These are phyloP conservation scores for Ectemnius cavifrons DNA, from an alignment of 2,888 invertebrate species.

Conservation along the genomic window DNA sequence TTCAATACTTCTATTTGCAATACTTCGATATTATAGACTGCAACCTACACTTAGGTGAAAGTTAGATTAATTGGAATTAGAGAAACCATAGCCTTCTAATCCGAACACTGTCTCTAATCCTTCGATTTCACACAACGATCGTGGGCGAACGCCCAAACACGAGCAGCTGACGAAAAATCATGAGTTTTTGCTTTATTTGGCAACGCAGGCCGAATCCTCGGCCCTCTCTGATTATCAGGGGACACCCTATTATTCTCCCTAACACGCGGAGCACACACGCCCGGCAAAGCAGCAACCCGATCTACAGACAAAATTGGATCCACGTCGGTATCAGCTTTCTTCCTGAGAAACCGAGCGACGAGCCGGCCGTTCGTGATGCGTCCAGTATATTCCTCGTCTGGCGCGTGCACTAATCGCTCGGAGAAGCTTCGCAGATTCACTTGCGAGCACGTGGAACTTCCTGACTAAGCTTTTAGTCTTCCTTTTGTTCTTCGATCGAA, in stretches of 20 bases:
- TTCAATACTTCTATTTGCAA: too few species aligned
- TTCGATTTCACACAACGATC: too few species aligned
- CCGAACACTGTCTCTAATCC: too few species aligned
- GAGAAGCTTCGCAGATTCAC: slow-evolving; percentile 44
- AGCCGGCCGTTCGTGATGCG: slow-evolving; percentile 33
- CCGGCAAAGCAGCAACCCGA: slow-evolving; percentile 50
- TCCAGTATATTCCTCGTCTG: slow-evolving; percentile 25
- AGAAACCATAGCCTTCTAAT: too few species aligned
- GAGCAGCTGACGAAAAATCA: too few species aligned
- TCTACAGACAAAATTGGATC: slow-evolving; percentile 65
- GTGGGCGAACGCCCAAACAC: too few species aligned
- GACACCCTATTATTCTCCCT: slow-evolving; percentile 50
- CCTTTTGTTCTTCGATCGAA: too few species aligned
- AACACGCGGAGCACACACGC: slow-evolving; percentile 39
- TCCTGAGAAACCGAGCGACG: slow-evolving; percentile 56
- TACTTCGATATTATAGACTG: too few species aligned
- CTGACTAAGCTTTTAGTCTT: slow-evolving; percentile 1
- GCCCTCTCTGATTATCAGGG: slow-evolving; percentile 31
- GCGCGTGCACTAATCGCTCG: slow-evolving; percentile 49
- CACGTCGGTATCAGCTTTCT: slow-evolving; percentile 64
- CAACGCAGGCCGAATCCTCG: background rate
- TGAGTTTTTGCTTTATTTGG: too few species aligned
- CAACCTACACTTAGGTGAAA: too few species aligned
- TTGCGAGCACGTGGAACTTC: slow-evolving; percentile 11
- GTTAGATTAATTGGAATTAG: too few species aligned